A percentile compares a stretch with the other conserved stretches of the same genome.
These are phyloP conservation scores for Podocnemis expansa DNA, from an alignment of 2,113 vertebrate species.

Conservation along the genomic window DNA sequence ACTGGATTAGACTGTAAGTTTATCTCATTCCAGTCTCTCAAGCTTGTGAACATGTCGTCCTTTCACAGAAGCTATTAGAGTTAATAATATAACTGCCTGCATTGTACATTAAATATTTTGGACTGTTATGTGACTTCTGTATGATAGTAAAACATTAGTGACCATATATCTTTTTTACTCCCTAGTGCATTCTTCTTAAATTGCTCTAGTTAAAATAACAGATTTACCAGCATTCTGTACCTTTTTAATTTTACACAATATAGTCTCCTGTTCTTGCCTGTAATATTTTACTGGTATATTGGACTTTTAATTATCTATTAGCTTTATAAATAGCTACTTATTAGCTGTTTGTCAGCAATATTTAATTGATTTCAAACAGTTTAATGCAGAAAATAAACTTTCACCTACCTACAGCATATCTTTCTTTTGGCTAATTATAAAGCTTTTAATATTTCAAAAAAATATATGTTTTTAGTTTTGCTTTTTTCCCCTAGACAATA, in stretches of 20 bases:
- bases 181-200: conserved; percentile 34
- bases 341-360: not conserved
- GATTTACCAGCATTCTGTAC: conserved; percentile 12
- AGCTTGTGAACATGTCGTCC: conserved; percentile 41
- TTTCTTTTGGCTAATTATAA: not conserved
- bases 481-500: not conserved
- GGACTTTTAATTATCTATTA: not conserved
- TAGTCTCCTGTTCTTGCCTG: not conserved
- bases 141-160: conserved; percentile 52
- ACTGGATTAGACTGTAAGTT: conserved; percentile 43
- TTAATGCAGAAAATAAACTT: not conserved
- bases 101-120: conserved; percentile 54
- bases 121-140: conserved; percentile 24
- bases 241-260: not conserved
- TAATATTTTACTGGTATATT: not conserved
- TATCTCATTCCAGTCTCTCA: conserved; percentile 69
- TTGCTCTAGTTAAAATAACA: conserved; percentile 12
- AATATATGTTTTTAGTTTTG: not conserved
- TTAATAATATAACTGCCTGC: conserved; percentile 64
- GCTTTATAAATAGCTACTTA: not conserved
- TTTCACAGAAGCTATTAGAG: conserved; percentile 58
- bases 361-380: not conserved
- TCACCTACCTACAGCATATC: not conserved
- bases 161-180: conserved; percentile 39
- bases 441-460: not conserved